Evolutionary conservation across 2,888 invertebrate genomes (phyloP), one percentile per base, ranked within the genome.

Genomic region (Busseola fusca): DNA sequence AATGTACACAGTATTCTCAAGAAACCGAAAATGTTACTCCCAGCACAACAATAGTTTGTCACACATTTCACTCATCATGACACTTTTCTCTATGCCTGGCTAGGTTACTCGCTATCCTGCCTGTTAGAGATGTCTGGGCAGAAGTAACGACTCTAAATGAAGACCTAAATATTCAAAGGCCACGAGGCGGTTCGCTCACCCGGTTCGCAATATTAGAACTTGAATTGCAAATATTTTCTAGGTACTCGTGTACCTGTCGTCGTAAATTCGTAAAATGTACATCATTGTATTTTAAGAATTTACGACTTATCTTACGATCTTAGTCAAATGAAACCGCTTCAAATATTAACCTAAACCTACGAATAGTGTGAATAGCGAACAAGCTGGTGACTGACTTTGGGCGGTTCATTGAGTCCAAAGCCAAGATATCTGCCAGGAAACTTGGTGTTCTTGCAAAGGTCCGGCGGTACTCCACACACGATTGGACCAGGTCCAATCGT

Each of bases 121-220:
- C 37, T 45, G 45, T 45, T 58, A 58, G 30, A 62, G 3, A 58
- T 52, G 74, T 63, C 72, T 58, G 25, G 57, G 30, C 16, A 27
- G 40, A 78, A 71, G 14, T 58, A 59, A 64, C 48, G 63, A 34
- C 57, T 63, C 25, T 30, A 54, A 64, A 72, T 72, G 63, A 59
- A 34, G 48, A 54, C 25, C 37, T 62, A 52, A 72, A 58, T 74
- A 73, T 65, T 79, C 74, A 57, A 79, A 69, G 70, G 54, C 69
- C 25, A 30, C 18, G 34, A 58, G 69, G 56, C 59, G 69, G 21
- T 45, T n/a, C n/a, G n/a, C n/a, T n/a, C n/a, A n/a, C 25, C 30
- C 40, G 27, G 52, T 60, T 56, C 1, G 40, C 59, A 76, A 50
- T 40, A 50, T 75, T 37, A 69, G 30, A 59, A 59, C 25, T 40